Percentiles rank a stretch among this genome's conserved stretches.
Evolutionary conservation across 2,113 vertebrate genomes (phyloP).

Genomic region (Callipepla squamata): DNA sequence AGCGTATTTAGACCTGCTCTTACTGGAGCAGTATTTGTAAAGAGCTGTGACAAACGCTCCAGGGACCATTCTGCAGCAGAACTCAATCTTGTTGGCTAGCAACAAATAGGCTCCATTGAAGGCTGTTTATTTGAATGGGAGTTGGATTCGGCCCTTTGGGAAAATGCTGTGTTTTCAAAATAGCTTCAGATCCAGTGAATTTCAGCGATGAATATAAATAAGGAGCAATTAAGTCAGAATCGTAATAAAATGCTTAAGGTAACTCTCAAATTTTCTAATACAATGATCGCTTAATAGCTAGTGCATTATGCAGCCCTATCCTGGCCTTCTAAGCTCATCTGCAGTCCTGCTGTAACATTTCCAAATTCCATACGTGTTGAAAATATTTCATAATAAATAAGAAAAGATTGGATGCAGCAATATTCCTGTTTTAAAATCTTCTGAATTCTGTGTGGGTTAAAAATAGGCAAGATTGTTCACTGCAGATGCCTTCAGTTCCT

Average conservation of each 20-base stretch:
- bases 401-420: not conserved
- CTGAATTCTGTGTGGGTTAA: not conserved
- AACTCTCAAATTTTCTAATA: not conserved
- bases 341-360: not conserved
- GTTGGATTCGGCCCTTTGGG: constrained; percentile 57
- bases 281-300: not conserved
- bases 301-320: not conserved
- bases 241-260: not conserved
- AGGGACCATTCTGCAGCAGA: constrained; percentile 40
- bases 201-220: constrained; percentile 59
- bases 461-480: not conserved
- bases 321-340: not conserved
- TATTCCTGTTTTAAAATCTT: not conserved
- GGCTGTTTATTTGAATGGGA: constrained; percentile 70
- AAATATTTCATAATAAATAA: not conserved
- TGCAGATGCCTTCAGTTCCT: not conserved
- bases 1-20: constrained; percentile 25
- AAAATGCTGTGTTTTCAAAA: constrained; percentile 42
- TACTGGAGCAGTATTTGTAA: constrained; percentile 48
- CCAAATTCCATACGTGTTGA: not conserved
- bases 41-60: constrained; percentile 50
- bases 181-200: constrained; percentile 51
- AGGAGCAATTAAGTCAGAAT: constrained; percentile 58
- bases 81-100: constrained; percentile 65
- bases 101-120: constrained; percentile 65